Conservation (phyloP, 2,888 invertebrate species). For the Aphrophora alni region DNA sequence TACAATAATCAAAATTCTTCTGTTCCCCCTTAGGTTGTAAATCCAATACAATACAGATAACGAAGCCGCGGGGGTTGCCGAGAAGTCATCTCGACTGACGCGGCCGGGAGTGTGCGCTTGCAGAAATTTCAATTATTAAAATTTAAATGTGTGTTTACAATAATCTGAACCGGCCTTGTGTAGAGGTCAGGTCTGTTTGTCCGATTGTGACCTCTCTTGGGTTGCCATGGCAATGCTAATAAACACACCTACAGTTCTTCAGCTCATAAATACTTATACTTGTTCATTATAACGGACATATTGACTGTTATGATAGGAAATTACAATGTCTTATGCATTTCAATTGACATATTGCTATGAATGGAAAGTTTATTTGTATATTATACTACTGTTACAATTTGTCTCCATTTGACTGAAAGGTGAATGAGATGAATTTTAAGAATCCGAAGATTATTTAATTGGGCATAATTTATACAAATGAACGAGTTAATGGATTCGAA, state of each 20-base stretch:
- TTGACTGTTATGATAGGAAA: background rate
- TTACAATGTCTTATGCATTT: background rate
- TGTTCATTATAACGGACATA: background rate
- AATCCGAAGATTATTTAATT: too few species aligned
- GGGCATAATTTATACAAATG: too few species aligned
- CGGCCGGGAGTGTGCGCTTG: too few species aligned
- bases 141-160: conserved; percentile 5
- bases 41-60: background rate
- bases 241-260: background rate
- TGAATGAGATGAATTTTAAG: too few species aligned
- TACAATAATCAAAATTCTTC: background rate
- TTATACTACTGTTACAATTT: too few species aligned
- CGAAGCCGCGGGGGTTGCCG: background rate
- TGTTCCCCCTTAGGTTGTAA: background rate
- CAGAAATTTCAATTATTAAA: conserved; percentile 3
- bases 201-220: background rate
- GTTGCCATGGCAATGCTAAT: background rate
- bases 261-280: background rate
- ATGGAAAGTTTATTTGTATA: too few species aligned
- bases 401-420: too few species aligned
- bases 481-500: too few species aligned
- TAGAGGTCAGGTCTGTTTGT: background rate
- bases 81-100: background rate
- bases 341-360: background rate
- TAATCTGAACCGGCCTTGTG: background rate